These are phyloP conservation scores for Scomber colias DNA, from an alignment of 2,113 vertebrate genomes.

Conservation along the genomic window DNA sequence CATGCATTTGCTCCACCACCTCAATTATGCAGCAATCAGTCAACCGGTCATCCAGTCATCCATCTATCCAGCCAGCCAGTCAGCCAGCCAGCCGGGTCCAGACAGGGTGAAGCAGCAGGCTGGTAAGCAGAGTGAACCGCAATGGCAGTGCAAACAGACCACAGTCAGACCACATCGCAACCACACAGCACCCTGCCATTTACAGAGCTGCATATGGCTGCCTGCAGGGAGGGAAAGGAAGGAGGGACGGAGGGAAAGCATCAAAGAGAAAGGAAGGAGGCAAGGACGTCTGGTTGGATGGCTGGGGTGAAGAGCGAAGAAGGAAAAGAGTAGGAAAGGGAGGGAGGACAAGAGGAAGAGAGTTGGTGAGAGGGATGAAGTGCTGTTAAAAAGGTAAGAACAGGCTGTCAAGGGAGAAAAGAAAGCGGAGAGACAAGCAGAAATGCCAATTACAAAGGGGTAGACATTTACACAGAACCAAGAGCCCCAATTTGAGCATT, in stretches of 20 bases:
- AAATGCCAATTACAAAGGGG: conserved; percentile 13
- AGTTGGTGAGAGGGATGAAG: conserved; percentile 16
- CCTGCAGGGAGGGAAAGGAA: conserved; percentile 33
- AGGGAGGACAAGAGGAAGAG: conserved; percentile 6
- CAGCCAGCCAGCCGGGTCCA: conserved; percentile 54
- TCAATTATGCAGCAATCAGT: conserved; percentile 59
- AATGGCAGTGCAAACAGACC: conserved; percentile 70
- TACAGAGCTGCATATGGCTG: conserved; percentile 49
- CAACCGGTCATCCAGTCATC: conserved; percentile 11
- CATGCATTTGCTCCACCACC: conserved; percentile 25
- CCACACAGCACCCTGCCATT: conserved; percentile 68
- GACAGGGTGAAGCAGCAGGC: conserved; percentile 63
- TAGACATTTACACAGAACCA: conserved; percentile 23
- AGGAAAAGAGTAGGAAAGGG: background rate
- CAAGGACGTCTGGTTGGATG: background rate
- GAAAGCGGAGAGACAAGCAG: conserved; percentile 17
- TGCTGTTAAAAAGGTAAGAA: conserved; percentile 21
- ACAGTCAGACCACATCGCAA: conserved; percentile 69
- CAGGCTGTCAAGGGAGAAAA: background rate
- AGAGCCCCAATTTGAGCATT: conserved; percentile 39
- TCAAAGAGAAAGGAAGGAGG: background rate
- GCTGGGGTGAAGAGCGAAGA: background rate
- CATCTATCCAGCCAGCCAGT: conserved; percentile 17
- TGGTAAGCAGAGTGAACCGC: conserved; percentile 66
- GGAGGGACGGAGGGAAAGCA: background rate